Percentiles rank a stretch among this genome's conserved stretches.
These are phyloP conservation scores for Anguilla marmorata DNA, from an alignment of 2,797 vertebrate species.

Conservation along the genomic window DNA sequence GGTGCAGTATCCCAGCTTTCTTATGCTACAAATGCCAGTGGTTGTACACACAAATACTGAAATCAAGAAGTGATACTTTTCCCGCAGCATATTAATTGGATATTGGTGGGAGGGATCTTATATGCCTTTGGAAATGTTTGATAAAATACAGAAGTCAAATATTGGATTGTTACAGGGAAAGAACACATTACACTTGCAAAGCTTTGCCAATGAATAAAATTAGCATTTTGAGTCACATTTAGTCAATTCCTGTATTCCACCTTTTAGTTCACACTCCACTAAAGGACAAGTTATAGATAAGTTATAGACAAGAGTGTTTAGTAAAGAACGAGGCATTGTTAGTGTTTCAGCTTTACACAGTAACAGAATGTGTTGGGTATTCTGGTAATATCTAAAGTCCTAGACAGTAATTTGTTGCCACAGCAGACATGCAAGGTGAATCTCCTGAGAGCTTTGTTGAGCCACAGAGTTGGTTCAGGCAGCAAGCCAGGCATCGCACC, in stretches of 20 bases:
- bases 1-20: background rate
- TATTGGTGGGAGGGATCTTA: background rate
- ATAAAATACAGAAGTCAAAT: background rate
- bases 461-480: background rate
- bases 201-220: background rate
- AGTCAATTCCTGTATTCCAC: background rate
- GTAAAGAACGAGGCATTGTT: background rate
- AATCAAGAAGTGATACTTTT: background rate
- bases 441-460: background rate
- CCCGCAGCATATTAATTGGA: background rate
- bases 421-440: conserved; percentile 1
- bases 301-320: background rate
- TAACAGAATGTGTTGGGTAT: background rate
- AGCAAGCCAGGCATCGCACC: background rate
- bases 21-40: background rate
- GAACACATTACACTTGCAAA: background rate
- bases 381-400: background rate
- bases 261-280: background rate
- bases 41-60: background rate
- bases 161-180: background rate
- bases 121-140: background rate
- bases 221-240: background rate
- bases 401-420: background rate
- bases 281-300: background rate
- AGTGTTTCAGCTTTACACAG: background rate